Evolutionary conservation across 1,140 invertebrate species (phyloP).

Genomic region (Mylabris phalerata): DNA sequence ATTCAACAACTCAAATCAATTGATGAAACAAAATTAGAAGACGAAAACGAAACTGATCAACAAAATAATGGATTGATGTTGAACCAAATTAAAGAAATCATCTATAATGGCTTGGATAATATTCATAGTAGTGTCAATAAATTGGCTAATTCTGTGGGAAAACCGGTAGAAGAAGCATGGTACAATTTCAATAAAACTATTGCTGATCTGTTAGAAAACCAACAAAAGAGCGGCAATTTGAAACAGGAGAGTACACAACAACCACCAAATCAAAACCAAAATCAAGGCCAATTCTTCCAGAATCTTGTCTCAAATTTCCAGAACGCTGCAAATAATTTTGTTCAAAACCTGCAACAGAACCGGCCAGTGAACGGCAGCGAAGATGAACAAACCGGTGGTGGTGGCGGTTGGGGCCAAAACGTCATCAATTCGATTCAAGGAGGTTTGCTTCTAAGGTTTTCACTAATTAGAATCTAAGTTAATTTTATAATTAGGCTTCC

Average conservation of each 20-base stretch:
- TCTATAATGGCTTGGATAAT: not conserved
- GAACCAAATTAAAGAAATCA: not conserved
- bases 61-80: not conserved
- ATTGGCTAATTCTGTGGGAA: not conserved
- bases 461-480: no score
- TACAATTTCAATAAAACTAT: not conserved
- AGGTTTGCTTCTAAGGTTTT: no score
- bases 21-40: slow-evolving; percentile 6
- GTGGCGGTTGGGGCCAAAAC: not conserved
- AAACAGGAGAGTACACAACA: slow-evolving; percentile 14
- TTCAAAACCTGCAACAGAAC: slow-evolving; percentile 7
- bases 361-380: not conserved
- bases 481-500: not conserved
- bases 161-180: not conserved
- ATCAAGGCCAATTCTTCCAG: slow-evolving; percentile 13
- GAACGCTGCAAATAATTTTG: slow-evolving; percentile 18
- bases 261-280: slow-evolving; percentile 9
- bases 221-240: not conserved
- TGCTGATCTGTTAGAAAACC: not conserved
- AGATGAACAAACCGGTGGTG: not conserved
- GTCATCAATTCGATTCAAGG: no score
- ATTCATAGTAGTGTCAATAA: not conserved
- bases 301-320: slow-evolving; percentile 15
- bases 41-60: not conserved
- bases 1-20: no score